phyloP scores from a whole-genome alignment of 2,113 vertebrate genomes.

The Paratilapia polleni region DNA sequence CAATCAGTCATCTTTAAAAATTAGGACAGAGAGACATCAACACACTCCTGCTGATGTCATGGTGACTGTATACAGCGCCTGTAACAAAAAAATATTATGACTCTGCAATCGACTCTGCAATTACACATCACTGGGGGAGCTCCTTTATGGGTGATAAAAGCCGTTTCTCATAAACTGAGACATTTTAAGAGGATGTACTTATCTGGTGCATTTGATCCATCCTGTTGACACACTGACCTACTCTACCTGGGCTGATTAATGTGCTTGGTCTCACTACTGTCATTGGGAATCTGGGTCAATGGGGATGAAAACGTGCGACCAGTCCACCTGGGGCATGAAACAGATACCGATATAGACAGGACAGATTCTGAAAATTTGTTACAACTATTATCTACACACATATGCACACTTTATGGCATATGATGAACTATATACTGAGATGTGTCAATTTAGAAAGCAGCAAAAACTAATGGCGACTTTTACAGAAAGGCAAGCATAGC shows the following conservation, averaged over 20 bases:
- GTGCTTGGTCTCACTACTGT: background rate
- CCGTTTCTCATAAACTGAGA: background rate
- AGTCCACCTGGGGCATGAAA: slow-evolving; percentile 30
- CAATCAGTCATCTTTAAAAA: background rate
- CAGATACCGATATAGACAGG: background rate
- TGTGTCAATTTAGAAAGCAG: background rate
- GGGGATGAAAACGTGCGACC: background rate
- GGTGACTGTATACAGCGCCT: background rate
- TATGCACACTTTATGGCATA: background rate
- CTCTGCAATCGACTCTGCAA: background rate
- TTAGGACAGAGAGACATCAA: background rate
- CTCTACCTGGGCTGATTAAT: slow-evolving; percentile 26
- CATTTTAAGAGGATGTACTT: background rate
- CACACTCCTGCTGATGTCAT: background rate
- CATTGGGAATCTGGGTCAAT: slow-evolving; percentile 32
- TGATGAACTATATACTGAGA: background rate
- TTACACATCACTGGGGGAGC: background rate
- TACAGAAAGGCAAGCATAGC: too few species aligned
- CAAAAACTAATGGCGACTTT: background rate
- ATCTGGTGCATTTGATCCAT: background rate
- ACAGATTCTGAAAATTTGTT: background rate
- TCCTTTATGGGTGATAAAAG: background rate
- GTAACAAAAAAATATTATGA: background rate
- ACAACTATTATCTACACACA: background rate
- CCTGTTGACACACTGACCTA: slow-evolving; percentile 40